Conservation (phyloP, 2,797 vertebrate species). For the Neosilurus mollespiculum region DNA sequence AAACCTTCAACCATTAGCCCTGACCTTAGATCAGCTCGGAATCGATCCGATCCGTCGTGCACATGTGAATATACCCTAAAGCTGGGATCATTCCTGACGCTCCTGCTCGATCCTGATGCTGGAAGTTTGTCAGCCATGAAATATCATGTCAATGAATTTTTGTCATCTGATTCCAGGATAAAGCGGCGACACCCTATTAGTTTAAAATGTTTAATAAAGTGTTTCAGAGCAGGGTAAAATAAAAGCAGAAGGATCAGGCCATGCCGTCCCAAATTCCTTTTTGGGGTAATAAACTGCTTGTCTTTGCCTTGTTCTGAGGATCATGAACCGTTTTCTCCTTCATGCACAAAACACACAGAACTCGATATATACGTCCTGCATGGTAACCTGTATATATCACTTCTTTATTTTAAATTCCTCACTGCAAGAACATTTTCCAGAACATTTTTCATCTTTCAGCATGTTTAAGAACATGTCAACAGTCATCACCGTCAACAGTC, state of each 20-base stretch:
- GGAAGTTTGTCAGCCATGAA: too few species aligned
- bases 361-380: conserved; percentile 56
- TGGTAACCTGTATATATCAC: conserved; percentile 58
- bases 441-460: not conserved
- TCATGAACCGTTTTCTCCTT: not conserved
- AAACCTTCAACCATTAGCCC: not conserved
- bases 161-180: too few species aligned
- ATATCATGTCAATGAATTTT: too few species aligned
- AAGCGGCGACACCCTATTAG: not conserved
- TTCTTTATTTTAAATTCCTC: conserved; percentile 8
- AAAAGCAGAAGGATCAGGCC: not conserved
- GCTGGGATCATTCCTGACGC: too few species aligned
- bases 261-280: not conserved
- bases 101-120: too few species aligned
- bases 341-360: conserved; percentile 33
- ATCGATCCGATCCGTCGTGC: not conserved
- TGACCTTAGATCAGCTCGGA: not conserved
- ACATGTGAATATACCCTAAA: not conserved
- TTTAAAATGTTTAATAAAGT: not conserved
- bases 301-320: not conserved
- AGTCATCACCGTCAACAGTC: too few species aligned
- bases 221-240: not conserved
- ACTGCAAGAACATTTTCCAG: conserved; percentile 9
- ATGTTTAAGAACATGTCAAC: too few species aligned
- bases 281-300: not conserved